A percentile compares a stretch with the other conserved stretches of the same genome.
These are phyloP conservation scores for Orchesella cincta DNA, from an alignment of 1,140 invertebrate genomes.

Conservation along the genomic window DNA sequence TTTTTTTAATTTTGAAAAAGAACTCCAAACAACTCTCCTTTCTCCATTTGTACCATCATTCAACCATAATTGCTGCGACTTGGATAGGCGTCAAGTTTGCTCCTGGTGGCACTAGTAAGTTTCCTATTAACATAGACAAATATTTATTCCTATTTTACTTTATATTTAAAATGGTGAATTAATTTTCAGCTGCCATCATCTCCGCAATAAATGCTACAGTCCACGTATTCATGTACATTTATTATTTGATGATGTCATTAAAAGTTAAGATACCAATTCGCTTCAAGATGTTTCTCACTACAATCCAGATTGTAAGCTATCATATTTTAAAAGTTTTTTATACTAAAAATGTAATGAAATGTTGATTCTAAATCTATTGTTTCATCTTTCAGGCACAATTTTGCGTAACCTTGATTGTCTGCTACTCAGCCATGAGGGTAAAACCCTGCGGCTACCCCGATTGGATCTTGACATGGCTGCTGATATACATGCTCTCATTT, in stretches of 20 bases:
- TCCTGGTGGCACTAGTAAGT: constrained; percentile 87
- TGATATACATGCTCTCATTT: constrained; percentile 87
- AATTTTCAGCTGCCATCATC: constrained; percentile 74
- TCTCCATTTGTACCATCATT: constrained; percentile 88
- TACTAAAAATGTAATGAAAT: not conserved
- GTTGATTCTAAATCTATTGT: not conserved
- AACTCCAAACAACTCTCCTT: constrained; percentile 85
- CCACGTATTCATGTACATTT: constrained; percentile 90
- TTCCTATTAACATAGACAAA: constrained; percentile 24
- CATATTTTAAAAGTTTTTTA: not conserved
- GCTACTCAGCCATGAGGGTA: constrained; percentile 71
- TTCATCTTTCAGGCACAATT: constrained; percentile 74
- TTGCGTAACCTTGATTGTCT: constrained; percentile 77
- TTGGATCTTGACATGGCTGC: constrained; percentile 92
- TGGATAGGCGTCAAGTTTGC: constrained; percentile 97
- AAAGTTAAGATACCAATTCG: constrained; percentile 80
- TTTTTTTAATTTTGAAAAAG: constrained; percentile 86
- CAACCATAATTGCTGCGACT: constrained; percentile 88
- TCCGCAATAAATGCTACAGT: constrained; percentile 88
- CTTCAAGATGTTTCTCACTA: constrained; percentile 94
- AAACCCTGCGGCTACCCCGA: constrained; percentile 82
- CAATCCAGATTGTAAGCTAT: constrained; percentile 67
- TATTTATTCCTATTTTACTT: not conserved
- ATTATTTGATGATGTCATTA: constrained; percentile 82
- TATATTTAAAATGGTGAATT: constrained; percentile 10